Evolutionary conservation across 2,797 vertebrate species (phyloP), one percentile per base, ranked within the genome.

Genomic region (Tragopan temminckii): DNA sequence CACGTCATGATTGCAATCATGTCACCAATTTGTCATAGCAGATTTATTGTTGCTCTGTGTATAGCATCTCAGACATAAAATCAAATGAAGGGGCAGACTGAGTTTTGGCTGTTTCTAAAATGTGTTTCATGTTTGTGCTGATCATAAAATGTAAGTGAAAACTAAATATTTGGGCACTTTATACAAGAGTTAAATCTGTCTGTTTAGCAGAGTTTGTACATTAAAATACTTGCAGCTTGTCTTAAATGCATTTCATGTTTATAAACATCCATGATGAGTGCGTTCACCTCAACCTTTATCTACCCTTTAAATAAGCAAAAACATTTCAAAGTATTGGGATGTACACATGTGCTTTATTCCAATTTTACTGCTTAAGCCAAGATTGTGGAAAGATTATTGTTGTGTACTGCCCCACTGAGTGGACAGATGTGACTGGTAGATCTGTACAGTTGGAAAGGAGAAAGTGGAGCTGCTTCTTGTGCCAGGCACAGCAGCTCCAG

Each of bases 1-100:
- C 50, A 24, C 4, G 1, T 36, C 40, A 20, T 0, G 0, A 8
- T n/a, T 68, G 55, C 40, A 77, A 12, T 53, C 18, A 35, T 2
- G 5, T 17, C 20, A 45, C 11, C 20, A 35, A 68, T 87, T 66
- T 58, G 21, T 77, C 19, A 3, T 19, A 75, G 12, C 29, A 82
- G 58, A 46, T 66, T 80, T 83, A 46, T 55, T 29, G 19, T 68
- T 91, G 33, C 21, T 80, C 48, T 80, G 63, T 19, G 5, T 50
- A 9, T 50, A 85, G n/a, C 46, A 52, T 72, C 38, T 85, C 40
- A 66, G 42, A 52, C 36, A 50, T 90, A 74, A 91, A 86, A 69
- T 61, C 59, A 72, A 88, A 79, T 38, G 7, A 61, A 40, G 29
- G 74, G 52, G 62, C 58, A 71, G 38, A 68, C 70, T 58, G 50